Evolutionary conservation across 1,140 invertebrate species (phyloP).

Genomic region (Lutraria rhynchaena): DNA sequence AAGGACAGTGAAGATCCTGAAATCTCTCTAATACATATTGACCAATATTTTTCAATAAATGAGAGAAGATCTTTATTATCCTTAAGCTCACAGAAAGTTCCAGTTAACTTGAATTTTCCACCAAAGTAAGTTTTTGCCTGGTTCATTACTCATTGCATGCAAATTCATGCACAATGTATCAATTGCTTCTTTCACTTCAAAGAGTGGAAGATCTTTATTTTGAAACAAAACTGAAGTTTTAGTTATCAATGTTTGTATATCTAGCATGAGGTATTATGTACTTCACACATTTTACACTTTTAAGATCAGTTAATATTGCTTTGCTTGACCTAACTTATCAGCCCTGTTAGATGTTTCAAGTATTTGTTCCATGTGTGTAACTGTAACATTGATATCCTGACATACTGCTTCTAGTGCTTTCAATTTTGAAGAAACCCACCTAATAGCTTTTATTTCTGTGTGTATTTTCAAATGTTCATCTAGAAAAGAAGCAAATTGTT

Average conservation of each 20-base stretch:
- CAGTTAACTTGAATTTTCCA: conserved; percentile 4
- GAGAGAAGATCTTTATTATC: conserved; percentile 26
- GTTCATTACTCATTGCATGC: conserved; percentile 33
- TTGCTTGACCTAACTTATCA: conserved; percentile 44
- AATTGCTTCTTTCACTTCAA: conserved; percentile 40
- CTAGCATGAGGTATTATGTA: conserved; percentile 45
- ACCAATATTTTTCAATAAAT: conserved; percentile 3
- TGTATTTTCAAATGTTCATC: too few relatives aligned
- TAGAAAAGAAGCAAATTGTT: conserved; percentile 28
- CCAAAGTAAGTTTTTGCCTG: conserved; percentile 17
- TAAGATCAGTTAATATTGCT: too few relatives aligned
- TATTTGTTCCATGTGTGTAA: conserved; percentile 45
- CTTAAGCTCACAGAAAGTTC: background rate
- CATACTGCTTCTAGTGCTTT: conserved; percentile 17
- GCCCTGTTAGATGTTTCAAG: conserved; percentile 26
- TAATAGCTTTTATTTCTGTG: conserved; percentile 46
- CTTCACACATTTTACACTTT: conserved; percentile 45
- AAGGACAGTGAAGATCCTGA: background rate
- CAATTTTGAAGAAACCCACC: conserved; percentile 46
- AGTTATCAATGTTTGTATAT: conserved; percentile 27
- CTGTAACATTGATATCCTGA: conserved; percentile 30
- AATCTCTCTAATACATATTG: conserved; percentile 23
- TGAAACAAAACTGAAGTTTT: conserved; percentile 45
- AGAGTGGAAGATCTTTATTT: conserved; percentile 40
- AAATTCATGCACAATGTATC: conserved; percentile 30